Conservation (phyloP, 2,888 invertebrate species). For the Gryllus longicercus region DNA sequence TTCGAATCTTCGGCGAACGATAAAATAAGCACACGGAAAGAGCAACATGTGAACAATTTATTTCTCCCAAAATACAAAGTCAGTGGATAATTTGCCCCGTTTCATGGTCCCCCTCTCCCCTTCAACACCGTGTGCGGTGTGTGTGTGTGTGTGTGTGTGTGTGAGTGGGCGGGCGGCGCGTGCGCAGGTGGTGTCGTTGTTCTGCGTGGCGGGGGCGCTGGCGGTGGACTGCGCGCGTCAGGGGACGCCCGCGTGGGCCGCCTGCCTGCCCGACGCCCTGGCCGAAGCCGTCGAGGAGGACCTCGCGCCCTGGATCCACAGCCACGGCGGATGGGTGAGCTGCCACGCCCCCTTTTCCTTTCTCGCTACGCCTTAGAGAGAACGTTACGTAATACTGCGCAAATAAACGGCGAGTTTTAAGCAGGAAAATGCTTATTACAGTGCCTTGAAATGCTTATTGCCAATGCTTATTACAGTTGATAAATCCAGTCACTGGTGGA, state of each 20-base stretch:
- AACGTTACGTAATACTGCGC: background rate
- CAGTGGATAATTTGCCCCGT: too few species aligned
- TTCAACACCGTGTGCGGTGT: background rate
- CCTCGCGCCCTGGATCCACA: background rate
- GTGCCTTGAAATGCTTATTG: background rate
- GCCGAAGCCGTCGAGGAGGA: background rate
- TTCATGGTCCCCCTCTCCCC: too few species aligned
- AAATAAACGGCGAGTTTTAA: background rate
- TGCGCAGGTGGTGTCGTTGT: background rate
- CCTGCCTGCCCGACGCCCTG: background rate
- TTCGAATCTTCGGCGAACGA: too few species aligned
- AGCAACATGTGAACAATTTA: too few species aligned
- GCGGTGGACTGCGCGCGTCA: background rate
- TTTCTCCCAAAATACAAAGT: too few species aligned
- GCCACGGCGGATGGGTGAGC: background rate
- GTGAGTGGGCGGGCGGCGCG: background rate
- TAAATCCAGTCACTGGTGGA: too few species aligned
- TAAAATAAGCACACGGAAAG: too few species aligned
- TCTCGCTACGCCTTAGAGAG: background rate
- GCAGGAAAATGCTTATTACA: background rate
- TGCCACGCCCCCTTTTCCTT: too few species aligned
- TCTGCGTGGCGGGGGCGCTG: background rate
- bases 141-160: background rate
- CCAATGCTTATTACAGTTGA: background rate
- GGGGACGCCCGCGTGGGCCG: background rate